These are phyloP conservation scores for Apteryx mantelli DNA, from an alignment of 2,113 vertebrate genomes.

Conservation along the genomic window DNA sequence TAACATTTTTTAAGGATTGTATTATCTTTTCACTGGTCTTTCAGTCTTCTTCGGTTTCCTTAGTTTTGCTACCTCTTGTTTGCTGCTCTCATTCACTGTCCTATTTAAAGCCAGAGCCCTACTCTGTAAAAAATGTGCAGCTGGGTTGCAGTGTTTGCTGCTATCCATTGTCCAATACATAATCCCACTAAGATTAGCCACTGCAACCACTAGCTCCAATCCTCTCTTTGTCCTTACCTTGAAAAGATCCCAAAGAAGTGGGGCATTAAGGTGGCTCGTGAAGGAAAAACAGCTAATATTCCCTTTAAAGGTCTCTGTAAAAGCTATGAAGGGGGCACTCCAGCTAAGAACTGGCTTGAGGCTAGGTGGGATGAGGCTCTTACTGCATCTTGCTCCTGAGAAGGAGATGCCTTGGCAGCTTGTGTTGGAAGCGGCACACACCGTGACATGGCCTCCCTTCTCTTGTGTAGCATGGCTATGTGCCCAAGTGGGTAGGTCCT, in stretches of 20 bases:
- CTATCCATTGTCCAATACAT: background rate
- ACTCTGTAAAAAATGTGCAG: background rate
- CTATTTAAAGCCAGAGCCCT: background rate
- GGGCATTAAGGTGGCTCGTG: background rate
- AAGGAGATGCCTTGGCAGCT: background rate
- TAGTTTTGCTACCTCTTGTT: background rate
- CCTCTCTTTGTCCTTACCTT: background rate
- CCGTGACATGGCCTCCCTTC: background rate
- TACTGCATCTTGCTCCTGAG: background rate
- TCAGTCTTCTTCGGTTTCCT: background rate
- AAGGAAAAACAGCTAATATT: background rate
- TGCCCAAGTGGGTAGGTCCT: background rate
- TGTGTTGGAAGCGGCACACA: background rate
- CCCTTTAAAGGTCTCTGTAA: background rate
- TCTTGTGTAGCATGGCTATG: fast-evolving
- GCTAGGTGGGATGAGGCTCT: background rate
- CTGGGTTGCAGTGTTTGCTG: background rate
- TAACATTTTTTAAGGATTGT: background rate
- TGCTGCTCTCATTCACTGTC: background rate
- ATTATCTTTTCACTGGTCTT: background rate
- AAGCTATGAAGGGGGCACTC: background rate
- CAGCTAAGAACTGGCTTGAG: background rate
- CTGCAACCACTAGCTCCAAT: background rate
- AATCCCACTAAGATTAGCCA: background rate
- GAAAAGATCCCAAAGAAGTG: background rate